Percentiles rank a stretch among this genome's conserved stretches.
Conservation (phyloP, 2,888 invertebrate species). For the Elysia crispata region DNA sequence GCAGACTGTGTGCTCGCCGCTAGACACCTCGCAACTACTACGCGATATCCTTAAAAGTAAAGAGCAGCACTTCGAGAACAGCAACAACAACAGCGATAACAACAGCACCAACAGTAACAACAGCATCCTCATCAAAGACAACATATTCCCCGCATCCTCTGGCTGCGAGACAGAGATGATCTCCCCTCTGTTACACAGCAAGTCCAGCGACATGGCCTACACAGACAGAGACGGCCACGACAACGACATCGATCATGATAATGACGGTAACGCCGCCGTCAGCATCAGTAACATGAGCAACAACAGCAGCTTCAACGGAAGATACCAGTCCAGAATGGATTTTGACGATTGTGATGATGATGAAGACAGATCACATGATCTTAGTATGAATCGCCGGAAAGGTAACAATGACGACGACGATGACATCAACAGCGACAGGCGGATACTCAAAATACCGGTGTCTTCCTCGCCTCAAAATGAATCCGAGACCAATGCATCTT, state of each 20-base stretch:
- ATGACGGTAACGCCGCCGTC: constrained; percentile 44
- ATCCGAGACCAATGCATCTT: constrained; percentile 50
- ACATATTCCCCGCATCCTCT: constrained; percentile 9
- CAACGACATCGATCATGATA: constrained; percentile 58
- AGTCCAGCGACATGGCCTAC: constrained; percentile 49
- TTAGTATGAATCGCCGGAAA: background rate
- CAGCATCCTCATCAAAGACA: constrained; percentile 27
- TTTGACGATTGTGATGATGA: constrained; percentile 45
- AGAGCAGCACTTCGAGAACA: constrained; percentile 76
- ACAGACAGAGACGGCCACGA: constrained; percentile 53
- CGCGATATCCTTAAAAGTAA: constrained; percentile 92
- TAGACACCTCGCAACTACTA: constrained; percentile 84
- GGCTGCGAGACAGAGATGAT: constrained; percentile 45
- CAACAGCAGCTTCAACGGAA: constrained; percentile 11
- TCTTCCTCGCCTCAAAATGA: constrained; percentile 17
- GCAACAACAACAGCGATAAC: constrained; percentile 52
- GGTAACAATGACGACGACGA: constrained; percentile 14
- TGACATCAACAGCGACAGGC: background rate
- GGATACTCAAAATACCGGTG: too few species aligned
- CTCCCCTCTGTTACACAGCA: constrained; percentile 44
- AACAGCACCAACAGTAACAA: constrained; percentile 47
- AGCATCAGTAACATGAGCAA: background rate
- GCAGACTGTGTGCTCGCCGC: constrained; percentile 40
- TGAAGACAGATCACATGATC: constrained; percentile 28
- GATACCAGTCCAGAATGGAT: background rate